These are phyloP conservation scores for Cryptoblepharus egeriae DNA, from an alignment of 2,797 vertebrate species.

Conservation along the genomic window DNA sequence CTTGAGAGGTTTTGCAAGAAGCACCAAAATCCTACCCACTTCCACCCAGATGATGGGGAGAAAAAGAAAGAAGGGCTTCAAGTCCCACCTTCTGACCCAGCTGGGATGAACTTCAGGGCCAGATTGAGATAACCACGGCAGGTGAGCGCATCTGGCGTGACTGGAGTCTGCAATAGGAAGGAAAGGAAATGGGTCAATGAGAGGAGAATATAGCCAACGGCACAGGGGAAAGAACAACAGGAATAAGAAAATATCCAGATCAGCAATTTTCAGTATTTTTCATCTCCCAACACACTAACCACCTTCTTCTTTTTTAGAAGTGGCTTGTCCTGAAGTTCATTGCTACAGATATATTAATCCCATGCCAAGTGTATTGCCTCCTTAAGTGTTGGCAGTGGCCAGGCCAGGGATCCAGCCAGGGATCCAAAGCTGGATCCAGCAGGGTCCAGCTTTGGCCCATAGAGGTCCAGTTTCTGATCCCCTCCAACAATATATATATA, in stretches of 20 bases:
- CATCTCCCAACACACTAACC: too few relatives aligned
- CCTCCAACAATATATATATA: too few relatives aligned
- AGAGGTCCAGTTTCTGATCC: background rate
- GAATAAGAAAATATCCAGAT: background rate
- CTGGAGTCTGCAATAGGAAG: constrained; percentile 73
- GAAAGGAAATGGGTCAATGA: background rate
- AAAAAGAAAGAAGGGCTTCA: background rate
- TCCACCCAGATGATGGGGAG: background rate
- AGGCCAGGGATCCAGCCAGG: background rate
- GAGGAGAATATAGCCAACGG: background rate
- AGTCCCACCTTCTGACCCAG: constrained; percentile 84
- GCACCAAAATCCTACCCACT: background rate
- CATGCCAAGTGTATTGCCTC: background rate
- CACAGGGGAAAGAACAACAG: background rate
- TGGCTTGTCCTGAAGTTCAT: background rate
- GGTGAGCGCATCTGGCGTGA: constrained; percentile 79
- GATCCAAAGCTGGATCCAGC: too few relatives aligned
- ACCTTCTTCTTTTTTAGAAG: too few relatives aligned
- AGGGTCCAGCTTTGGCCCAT: background rate
- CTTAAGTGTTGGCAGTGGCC: background rate
- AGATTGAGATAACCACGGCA: constrained; percentile 86
- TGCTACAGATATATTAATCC: background rate
- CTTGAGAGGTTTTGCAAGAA: too few relatives aligned
- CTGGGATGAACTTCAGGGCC: constrained; percentile 88
- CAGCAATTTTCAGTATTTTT: too few relatives aligned